A percentile compares a stretch with the other conserved stretches of the same genome.
These are phyloP conservation scores for Vespertilio murinus DNA, from an alignment of 2,797 vertebrate genomes.

Conservation along the genomic window DNA sequence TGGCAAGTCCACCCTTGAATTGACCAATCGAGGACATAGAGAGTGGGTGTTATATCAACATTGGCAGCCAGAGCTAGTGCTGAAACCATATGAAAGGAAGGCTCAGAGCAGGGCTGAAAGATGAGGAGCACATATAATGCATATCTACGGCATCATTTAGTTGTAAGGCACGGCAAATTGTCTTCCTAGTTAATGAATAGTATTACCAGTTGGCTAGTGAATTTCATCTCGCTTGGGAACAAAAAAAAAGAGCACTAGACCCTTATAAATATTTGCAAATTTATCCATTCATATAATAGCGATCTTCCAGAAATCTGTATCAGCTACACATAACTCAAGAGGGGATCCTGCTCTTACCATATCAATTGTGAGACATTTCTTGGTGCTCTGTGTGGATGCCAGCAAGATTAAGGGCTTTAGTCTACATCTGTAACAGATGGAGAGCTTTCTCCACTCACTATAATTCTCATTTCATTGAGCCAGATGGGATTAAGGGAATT, in stretches of 20 bases:
- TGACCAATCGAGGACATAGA: neutral
- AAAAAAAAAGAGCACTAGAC: neutral
- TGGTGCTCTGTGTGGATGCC: constrained; percentile 65
- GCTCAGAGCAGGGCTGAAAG: neutral
- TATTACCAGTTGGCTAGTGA: neutral
- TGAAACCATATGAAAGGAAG: neutral
- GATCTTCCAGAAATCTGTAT: neutral
- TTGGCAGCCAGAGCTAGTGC: neutral
- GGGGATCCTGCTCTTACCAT: neutral
- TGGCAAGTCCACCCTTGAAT: neutral
- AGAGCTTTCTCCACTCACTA: constrained; percentile 71
- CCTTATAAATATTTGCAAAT: constrained; percentile 20
- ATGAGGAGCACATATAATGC: neutral
- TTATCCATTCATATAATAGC: neutral
- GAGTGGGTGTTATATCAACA: neutral
- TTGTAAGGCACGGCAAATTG: neutral
- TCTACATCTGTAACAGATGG: constrained; percentile 72
- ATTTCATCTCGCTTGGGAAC: constrained; percentile 10
- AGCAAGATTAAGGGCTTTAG: constrained; percentile 78
- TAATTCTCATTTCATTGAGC: constrained; percentile 64
- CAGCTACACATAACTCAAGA: constrained; percentile 8
- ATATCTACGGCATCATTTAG: neutral
- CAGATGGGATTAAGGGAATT: constrained; percentile 52
- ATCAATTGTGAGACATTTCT: constrained; percentile 64
- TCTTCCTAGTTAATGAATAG: neutral